Evolutionary conservation across 2,888 invertebrate genomes (phyloP).

Genomic region (Hemistola chrysoprasaria): DNA sequence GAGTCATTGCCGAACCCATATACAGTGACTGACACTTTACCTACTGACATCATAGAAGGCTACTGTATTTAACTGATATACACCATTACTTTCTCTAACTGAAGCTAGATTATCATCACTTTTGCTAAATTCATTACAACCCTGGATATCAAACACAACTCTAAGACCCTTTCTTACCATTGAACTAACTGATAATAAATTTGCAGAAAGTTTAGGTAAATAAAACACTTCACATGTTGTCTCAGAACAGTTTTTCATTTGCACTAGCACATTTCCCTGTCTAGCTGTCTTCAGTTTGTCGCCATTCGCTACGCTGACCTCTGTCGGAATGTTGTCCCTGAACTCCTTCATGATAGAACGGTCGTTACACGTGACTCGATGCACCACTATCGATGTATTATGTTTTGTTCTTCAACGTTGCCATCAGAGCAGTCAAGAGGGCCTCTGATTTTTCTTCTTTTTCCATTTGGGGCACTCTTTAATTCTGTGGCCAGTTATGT

Average conservation of each 20-base stretch:
- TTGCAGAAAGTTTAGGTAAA: conserved; percentile 16
- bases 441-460: conserved; percentile 1
- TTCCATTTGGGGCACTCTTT: no score
- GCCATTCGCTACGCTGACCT: conserved; percentile 10
- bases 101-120: conserved; percentile 1
- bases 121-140: conserved; percentile 3
- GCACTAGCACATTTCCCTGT: conserved; percentile 6
- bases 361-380: conserved; percentile 4
- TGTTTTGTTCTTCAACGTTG: not conserved
- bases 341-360: not conserved
- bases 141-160: conserved; percentile 4
- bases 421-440: conserved; percentile 2
- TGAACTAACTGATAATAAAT: conserved; percentile 20
- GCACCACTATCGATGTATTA: conserved; percentile 15
- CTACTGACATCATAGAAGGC: not conserved
- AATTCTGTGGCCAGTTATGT: conserved; percentile 4
- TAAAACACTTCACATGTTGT: conserved; percentile 16
- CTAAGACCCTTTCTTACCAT: conserved; percentile 2
- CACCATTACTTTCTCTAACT: conserved; percentile 3
- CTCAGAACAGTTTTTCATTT: conserved; percentile 4
- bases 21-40: not conserved
- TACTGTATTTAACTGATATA: conserved; percentile 3
- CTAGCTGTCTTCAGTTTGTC: conserved; percentile 3
- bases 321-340: not conserved
- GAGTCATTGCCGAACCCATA: not conserved